Evolutionary conservation across 53 echinoderm and acorn worm species (phyloP).

Genomic region (Actinopyga echinites): DNA sequence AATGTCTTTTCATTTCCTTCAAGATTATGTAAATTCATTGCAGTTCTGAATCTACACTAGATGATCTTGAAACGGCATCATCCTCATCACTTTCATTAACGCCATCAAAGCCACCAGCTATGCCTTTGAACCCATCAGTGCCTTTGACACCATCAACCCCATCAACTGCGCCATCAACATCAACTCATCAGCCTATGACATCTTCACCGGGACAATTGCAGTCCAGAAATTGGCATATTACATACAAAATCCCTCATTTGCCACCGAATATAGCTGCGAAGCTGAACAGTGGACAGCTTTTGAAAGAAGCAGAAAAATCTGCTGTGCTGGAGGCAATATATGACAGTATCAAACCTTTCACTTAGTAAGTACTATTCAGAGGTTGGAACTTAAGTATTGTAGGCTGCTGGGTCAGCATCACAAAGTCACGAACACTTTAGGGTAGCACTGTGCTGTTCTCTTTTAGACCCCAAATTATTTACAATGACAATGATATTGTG

Average conservation of each 20-base stretch:
- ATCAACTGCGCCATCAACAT: not conserved
- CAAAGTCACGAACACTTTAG: too few relatives aligned
- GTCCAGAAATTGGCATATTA: not conserved
- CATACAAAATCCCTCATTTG: not conserved
- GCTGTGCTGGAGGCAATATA: not conserved
- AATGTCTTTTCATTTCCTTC: too few relatives aligned
- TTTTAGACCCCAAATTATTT: too few relatives aligned
- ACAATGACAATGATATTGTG: too few relatives aligned
- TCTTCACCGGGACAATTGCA: not conserved
- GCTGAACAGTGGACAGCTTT: not conserved
- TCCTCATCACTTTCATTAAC: not conserved
- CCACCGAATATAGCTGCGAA: not conserved
- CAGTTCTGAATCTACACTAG: not conserved
- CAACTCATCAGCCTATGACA: not conserved
- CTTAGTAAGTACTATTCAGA: too few relatives aligned
- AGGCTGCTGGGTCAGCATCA: too few relatives aligned
- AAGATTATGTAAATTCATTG: not conserved
- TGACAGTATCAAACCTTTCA: not conserved
- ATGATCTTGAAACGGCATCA: not conserved
- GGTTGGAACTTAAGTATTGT: too few relatives aligned
- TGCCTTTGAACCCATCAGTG: not conserved
- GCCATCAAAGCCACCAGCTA: not conserved
- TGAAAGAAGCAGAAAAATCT: not conserved
- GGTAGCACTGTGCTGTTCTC: too few relatives aligned
- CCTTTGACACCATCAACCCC: not conserved